Conservation (phyloP, 2,113 vertebrate genomes). For the Epinephelus cyanopodus region DNA sequence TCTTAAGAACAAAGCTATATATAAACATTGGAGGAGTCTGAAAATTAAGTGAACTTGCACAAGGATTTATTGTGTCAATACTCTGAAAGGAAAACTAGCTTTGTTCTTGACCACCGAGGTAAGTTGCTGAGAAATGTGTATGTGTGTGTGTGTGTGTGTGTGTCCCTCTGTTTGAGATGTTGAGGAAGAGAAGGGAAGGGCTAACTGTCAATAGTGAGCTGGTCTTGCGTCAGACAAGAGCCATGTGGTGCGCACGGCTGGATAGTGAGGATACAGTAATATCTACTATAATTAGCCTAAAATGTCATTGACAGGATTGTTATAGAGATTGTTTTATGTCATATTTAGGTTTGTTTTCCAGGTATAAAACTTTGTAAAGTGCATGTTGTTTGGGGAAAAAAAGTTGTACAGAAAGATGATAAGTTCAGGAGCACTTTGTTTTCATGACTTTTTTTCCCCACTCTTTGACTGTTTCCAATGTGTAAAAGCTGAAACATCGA, state of each 20-base stretch:
- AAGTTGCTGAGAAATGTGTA: conserved; percentile 51
- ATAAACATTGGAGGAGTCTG: conserved; percentile 42
- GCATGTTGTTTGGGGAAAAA: background rate
- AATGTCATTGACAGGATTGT: background rate
- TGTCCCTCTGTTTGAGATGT: conserved; percentile 42
- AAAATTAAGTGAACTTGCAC: background rate
- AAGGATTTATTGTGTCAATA: conserved; percentile 34
- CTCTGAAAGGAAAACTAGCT: background rate
- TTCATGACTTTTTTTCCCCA: background rate
- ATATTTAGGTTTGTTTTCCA: background rate
- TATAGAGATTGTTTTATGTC: background rate
- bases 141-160: conserved; percentile 17
- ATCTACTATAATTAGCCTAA: conserved; percentile 1
- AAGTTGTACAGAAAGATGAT: background rate
- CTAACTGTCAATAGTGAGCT: conserved; percentile 73
- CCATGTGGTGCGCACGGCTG: conserved; percentile 61
- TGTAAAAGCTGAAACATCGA: background rate
- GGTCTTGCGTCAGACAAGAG: conserved; percentile 84
- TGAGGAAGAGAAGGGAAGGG: conserved; percentile 54
- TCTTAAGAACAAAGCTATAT: conserved; percentile 47
- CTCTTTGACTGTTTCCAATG: background rate
- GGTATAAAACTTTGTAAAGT: background rate
- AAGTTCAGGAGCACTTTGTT: background rate
- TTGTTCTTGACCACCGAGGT: conserved; percentile 54
- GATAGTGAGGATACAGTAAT: background rate